Evolutionary conservation across 2,113 vertebrate genomes (phyloP).

Genomic region (Ibidorhyncha struthersii): DNA sequence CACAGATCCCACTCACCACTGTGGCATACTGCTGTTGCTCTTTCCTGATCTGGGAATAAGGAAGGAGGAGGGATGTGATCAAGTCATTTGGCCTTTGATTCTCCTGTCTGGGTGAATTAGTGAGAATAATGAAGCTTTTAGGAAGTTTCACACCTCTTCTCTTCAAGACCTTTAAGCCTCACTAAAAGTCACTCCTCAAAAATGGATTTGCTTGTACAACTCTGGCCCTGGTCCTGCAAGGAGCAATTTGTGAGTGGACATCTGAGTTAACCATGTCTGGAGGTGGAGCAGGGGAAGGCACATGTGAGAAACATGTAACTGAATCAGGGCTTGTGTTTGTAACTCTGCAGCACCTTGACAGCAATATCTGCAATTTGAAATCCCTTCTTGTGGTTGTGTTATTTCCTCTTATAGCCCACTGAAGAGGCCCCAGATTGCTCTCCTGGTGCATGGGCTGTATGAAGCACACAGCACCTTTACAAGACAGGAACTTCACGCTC

Average conservation of each 20-base stretch:
- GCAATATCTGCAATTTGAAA: not conserved
- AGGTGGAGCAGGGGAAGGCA: not conserved
- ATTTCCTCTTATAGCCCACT: not conserved
- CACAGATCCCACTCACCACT: not conserved
- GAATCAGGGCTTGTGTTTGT: not conserved
- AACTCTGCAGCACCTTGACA: not conserved
- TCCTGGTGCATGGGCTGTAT: not conserved
- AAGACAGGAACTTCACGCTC: not conserved
- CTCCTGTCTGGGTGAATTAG: not conserved
- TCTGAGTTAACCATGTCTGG: not conserved
- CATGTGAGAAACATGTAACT: not conserved
- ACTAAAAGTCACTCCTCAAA: not conserved
- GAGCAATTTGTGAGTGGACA: not conserved
- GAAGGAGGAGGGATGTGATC: not conserved
- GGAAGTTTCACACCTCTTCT: slow-evolving; percentile 8
- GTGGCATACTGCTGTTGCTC: not conserved
- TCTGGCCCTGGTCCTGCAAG: not conserved
- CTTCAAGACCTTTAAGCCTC: not conserved
- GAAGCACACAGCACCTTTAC: not conserved
- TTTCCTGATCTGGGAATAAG: not conserved
- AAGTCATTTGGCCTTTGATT: slow-evolving; percentile 17
- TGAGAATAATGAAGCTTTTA: not conserved
- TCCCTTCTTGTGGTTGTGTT: not conserved
- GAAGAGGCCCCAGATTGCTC: not conserved
- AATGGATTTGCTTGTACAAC: not conserved